Base-by-base conservation (phyloP, 35 echinoderm and acorn worm species). In the Apostichopus parvimensis region DNA sequence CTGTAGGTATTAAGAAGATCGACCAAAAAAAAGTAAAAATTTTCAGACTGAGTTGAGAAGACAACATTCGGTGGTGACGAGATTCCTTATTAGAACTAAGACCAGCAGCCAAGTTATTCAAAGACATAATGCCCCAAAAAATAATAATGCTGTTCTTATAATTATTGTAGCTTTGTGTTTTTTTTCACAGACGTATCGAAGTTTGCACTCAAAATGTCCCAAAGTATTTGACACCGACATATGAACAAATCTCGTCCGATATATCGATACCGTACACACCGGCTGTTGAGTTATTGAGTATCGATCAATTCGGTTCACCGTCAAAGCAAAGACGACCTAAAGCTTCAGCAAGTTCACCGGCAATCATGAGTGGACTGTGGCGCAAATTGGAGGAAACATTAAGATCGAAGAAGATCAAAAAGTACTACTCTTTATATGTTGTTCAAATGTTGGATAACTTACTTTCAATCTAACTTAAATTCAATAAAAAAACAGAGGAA, bases 231-330 rank as follows among this genome's bases (percentile, higher is more conserved):
- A 18, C 54, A 8, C 79, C 79, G 54, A 82, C 20, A 56, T 82
- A 82, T 14, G 79, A 82, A 56, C 79, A 1, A 4, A 82, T 2
- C 55, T 18, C 4, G 13, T 12, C 22, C 79, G 79, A 82, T 53
- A 82, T 82, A 82, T 6, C 52, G 79, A 82, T 82, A 82, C 79
- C 79, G 53, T 82, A 82, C 52, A 82, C 34, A 55, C 79, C 79
- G 24, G 8, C 9, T 53, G 45, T 82, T 18, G 52, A 9, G 45
- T 17, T 55, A 82, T 13, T 54, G 55, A 54, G 55, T 53, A n/a
- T 82, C 6, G 54, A 82, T 56, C 34, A 82, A 56, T 53, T 9
- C 6, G 79, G 52, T 6, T 82, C 79, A 82, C 52, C 52, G 10
- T 82, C 79, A 6, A 82, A 18, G 52, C 0, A 11, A 56, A 82